phyloP scores from a whole-genome alignment of 2,888 invertebrate species.

The Apodemia duryi region DNA sequence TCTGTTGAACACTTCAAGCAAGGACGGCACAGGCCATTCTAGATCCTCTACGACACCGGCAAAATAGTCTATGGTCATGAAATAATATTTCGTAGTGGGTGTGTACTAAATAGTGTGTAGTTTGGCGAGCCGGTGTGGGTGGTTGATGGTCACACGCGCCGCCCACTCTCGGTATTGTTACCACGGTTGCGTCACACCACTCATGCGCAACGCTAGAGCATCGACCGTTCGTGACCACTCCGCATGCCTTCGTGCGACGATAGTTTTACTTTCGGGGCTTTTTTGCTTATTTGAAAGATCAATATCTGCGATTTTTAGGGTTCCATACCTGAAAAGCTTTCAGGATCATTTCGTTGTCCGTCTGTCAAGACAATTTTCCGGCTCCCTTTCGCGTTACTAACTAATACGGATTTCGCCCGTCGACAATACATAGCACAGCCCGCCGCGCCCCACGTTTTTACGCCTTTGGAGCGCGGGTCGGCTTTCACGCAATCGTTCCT shows the following conservation, averaged over 20 bases:
- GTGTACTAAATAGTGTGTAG: not conserved
- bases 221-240: constrained; percentile 20
- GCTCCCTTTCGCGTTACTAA: no score
- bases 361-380: no score
- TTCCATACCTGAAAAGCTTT: no score
- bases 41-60: no score
- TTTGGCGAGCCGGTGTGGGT: not conserved
- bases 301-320: not conserved
- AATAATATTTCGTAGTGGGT: not conserved
- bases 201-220: constrained; percentile 23
- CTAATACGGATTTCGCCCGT: no score
- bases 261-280: not conserved
- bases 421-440: no score
- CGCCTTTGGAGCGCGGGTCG: no score
- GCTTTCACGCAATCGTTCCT: no score
- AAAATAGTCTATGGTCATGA: not conserved
- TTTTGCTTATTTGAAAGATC: not conserved
- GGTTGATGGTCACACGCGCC: not conserved
- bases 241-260: not conserved
- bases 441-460: no score
- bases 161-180: constrained; percentile 16
- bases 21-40: no score
- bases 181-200: constrained; percentile 24
- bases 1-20: no score
- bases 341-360: no score